Conservation (phyloP, 2,888 invertebrate species). For the Xiphydria camelus region DNA sequence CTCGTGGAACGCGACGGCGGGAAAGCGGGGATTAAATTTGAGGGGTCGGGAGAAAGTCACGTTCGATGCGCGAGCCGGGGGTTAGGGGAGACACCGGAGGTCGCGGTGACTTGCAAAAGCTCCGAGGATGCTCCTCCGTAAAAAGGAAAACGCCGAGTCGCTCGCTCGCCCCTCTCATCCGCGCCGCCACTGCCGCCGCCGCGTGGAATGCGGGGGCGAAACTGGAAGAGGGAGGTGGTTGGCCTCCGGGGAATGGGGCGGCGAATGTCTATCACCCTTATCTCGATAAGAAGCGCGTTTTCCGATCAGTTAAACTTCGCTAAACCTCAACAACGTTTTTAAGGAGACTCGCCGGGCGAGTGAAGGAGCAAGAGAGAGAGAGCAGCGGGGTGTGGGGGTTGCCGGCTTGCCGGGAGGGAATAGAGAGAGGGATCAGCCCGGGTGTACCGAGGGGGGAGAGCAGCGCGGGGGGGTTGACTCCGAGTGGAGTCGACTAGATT, state of each 20-base stretch:
- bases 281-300: constrained; percentile 44
- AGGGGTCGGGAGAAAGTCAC: no score
- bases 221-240: no score
- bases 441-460: constrained; percentile 6
- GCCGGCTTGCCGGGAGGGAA: constrained; percentile 60
- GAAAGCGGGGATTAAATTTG: no score
- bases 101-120: neutral
- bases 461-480: constrained; percentile 20
- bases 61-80: no score
- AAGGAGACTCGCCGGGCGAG: constrained; percentile 18
- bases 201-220: neutral
- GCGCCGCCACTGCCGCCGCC: neutral
- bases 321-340: constrained; percentile 40
- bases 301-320: constrained; percentile 49
- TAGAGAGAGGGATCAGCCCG: constrained; percentile 11
- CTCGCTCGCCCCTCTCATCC: neutral
- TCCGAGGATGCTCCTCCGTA: neutral
- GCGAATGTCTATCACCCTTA: constrained; percentile 35
- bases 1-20: no score
- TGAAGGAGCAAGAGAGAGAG: constrained; percentile 14
- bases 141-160: neutral
- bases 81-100: no score
- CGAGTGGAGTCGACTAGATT: constrained; percentile 45
- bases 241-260: neutral
- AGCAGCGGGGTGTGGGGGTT: constrained; percentile 45